Percentiles rank a stretch among this genome's conserved stretches.
phyloP scores from a whole-genome alignment of 2,888 invertebrate genomes.

The Dusona sp. region DNA sequence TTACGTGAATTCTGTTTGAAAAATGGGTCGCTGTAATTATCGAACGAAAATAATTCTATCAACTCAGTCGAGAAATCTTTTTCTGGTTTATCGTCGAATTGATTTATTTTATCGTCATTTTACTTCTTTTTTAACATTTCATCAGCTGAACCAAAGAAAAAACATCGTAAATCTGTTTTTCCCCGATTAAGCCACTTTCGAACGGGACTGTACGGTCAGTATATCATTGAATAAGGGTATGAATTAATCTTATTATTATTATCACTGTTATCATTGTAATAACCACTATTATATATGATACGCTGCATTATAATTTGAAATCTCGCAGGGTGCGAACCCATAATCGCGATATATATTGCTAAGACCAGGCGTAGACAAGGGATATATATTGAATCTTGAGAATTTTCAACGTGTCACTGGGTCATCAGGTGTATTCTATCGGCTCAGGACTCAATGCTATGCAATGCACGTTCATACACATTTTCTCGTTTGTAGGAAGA shows the following conservation, averaged over 20 bases:
- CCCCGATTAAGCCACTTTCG: background rate
- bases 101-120: background rate
- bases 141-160: background rate
- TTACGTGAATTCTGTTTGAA: background rate
- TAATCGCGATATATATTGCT: background rate
- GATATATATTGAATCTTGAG: constrained; percentile 41
- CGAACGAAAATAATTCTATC: background rate
- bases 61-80: background rate
- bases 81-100: background rate
- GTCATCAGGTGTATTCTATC: constrained; percentile 68
- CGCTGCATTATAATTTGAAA: constrained; percentile 14
- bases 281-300: background rate
- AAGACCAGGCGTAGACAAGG: background rate
- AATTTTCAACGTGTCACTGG: constrained; percentile 70
- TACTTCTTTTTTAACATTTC: too few species aligned
- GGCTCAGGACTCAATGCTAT: constrained; percentile 28
- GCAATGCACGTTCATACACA: constrained; percentile 32
- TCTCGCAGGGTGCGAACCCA: constrained; percentile 25
- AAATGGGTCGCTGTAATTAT: background rate
- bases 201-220: constrained; percentile 6
- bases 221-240: background rate
- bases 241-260: background rate
- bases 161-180: background rate
- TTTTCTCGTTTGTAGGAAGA: constrained; percentile 44
- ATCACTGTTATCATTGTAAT: background rate